These are phyloP conservation scores for Paramuricea clavata DNA, from an alignment of 92 coral and sea anemone species.

Conservation along the genomic window DNA sequence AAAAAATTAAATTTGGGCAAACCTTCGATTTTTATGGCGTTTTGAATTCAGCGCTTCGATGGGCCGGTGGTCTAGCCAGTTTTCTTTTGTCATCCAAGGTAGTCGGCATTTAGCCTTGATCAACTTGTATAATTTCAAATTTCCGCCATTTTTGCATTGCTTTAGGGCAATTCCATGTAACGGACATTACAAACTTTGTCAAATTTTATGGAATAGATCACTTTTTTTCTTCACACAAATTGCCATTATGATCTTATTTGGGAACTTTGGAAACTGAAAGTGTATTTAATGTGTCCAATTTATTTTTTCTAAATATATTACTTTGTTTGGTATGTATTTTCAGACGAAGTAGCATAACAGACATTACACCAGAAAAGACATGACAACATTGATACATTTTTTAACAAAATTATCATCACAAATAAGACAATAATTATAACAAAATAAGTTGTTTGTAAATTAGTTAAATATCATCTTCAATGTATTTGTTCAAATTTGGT, in stretches of 20 bases:
- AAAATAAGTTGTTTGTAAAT: not conserved
- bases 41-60: too few relatives aligned
- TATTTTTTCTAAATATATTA: not conserved
- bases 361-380: slow-evolving; percentile 23
- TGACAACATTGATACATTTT: not conserved
- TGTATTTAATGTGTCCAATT: not conserved
- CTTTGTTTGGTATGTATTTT: not conserved
- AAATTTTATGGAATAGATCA: not conserved
- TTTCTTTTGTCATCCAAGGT: too few relatives aligned
- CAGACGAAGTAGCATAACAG: not conserved
- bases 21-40: too few relatives aligned
- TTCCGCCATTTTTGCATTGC: too few relatives aligned
- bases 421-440: not conserved
- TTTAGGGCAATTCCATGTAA: slow-evolving; percentile 34
- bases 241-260: not conserved
- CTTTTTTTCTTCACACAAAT: not conserved
- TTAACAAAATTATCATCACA: not conserved
- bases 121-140: too few relatives aligned
- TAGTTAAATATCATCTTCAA: too few relatives aligned
- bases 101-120: too few relatives aligned
- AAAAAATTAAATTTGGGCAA: too few relatives aligned
- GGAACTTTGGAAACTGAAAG: not conserved
- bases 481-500: not conserved
- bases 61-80: too few relatives aligned
- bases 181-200: not conserved